Percentiles rank a stretch among this genome's conserved stretches.
Evolutionary conservation across 2,113 vertebrate genomes (phyloP).

Genomic region (Chinchilla lanigera): DNA sequence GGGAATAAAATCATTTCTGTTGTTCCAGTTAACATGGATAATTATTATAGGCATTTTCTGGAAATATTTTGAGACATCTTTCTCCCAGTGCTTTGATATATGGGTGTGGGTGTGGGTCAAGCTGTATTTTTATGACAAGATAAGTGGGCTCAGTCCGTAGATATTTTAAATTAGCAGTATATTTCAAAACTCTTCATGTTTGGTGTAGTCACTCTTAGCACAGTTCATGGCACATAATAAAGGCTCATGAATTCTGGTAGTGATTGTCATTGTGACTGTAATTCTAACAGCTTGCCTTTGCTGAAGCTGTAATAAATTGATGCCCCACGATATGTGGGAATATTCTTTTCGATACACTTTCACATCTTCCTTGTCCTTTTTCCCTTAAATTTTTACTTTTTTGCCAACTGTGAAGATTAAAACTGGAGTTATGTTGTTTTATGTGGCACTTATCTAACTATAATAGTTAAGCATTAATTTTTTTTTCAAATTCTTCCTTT

Average conservation of each 20-base stretch:
- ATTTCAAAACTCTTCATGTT: background rate
- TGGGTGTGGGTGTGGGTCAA: background rate
- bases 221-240: background rate
- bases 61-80: background rate
- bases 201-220: background rate
- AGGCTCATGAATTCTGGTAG: background rate
- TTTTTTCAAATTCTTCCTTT: background rate
- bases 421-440: background rate
- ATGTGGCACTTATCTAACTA: background rate
- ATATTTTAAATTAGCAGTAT: background rate
- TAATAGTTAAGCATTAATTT: background rate
- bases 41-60: background rate
- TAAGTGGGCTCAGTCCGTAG: background rate
- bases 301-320: background rate
- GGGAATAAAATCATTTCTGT: background rate
- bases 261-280: background rate
- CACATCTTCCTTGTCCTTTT: background rate
- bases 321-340: background rate
- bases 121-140: background rate
- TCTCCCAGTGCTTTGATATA: background rate
- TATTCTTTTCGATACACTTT: background rate
- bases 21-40: background rate
- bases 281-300: background rate
- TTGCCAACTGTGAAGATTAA: background rate
- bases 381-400: background rate